Evolutionary conservation across 2,888 invertebrate species (phyloP).

Genomic region (Mechanitis messenoides): DNA sequence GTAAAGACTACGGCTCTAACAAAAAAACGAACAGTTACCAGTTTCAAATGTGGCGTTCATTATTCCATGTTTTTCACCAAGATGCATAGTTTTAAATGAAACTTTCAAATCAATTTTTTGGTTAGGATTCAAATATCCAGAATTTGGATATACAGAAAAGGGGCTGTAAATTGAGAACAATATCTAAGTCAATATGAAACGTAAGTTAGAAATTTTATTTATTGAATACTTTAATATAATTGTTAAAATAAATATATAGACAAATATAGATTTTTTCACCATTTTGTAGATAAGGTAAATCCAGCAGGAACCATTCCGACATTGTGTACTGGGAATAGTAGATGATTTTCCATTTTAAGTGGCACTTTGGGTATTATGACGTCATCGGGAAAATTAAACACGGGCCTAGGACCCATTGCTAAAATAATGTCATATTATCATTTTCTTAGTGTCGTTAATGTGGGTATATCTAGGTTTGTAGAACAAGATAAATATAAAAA

Average conservation of each 20-base stretch:
- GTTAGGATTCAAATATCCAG: conserved; percentile 65
- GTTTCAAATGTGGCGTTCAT: conserved; percentile 57
- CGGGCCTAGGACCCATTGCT: conserved; percentile 66
- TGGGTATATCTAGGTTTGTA: background rate
- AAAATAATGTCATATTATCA: conserved; percentile 21
- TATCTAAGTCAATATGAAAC: background rate
- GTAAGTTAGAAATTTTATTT: background rate
- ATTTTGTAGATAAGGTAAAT: conserved; percentile 51
- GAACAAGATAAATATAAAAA: conserved; percentile 5
- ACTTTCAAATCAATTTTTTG: conserved; percentile 69
- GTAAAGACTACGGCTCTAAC: background rate
- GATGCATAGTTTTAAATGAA: conserved; percentile 66
- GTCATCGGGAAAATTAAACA: conserved; percentile 61
- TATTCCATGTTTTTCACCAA: conserved; percentile 57
- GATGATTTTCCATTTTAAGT: conserved; percentile 52
- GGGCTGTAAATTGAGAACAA: conserved; percentile 49
- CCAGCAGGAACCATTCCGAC: conserved; percentile 51
- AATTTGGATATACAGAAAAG: conserved; percentile 72
- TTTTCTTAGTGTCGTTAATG: background rate
- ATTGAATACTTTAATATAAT: background rate
- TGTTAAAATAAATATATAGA: too few species aligned
- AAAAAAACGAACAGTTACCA: conserved; percentile 39
- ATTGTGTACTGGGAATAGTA: conserved; percentile 46
- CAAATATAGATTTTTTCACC: conserved; percentile 37
- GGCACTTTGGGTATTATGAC: conserved; percentile 52